Evolutionary conservation across 1,140 invertebrate genomes (phyloP), one percentile per base, ranked within the genome.

Genomic region (Linepithema humile): DNA sequence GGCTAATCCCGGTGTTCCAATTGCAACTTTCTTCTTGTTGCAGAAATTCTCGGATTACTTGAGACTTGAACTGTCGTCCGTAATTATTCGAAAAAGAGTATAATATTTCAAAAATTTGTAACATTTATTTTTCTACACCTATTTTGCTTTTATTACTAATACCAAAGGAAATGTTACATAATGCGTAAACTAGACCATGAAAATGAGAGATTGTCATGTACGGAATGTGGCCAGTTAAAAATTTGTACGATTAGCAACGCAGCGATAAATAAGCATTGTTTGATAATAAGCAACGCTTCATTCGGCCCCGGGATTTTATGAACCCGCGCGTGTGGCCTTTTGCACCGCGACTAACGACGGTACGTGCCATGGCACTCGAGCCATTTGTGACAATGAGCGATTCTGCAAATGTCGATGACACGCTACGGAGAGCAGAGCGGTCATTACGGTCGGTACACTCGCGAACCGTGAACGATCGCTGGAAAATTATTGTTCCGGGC

Each of bases 381-480:
- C 77, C 82, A 84, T 84, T 84, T 84, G 82, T 70, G 82, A 87
- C 85, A 70, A 84, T 82, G 82, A 88, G 53, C 85, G 59, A 84
- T 84, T 69, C 72, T 74, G 85, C 85, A 86, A 88, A 86, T 89
- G 84, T 88, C 80, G 84, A 86, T 89, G 88, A 88, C 84, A 86
- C 84, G 55, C 60, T n/a, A 69, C 43, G 55, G 40, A 50, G 83
- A 88, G 38, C 57, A 65, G 72, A 82, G 38, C 67, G 77, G 53
- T 85, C 75, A 74, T 86, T 83, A 69, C 59, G 64, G 55, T 45
- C 85, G 69, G 50, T 85, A 45, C 48, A 35, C 50, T 64, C 82
- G 73, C 77, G 48, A 83, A 88, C 70, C 77, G 55, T 78, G 84
- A 84, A 82, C 60, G 57, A 86, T 50, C 29, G 48, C 53, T 80